These are phyloP conservation scores for Trichomycterus rosablanca DNA, from an alignment of 2,113 vertebrate genomes.

Conservation along the genomic window DNA sequence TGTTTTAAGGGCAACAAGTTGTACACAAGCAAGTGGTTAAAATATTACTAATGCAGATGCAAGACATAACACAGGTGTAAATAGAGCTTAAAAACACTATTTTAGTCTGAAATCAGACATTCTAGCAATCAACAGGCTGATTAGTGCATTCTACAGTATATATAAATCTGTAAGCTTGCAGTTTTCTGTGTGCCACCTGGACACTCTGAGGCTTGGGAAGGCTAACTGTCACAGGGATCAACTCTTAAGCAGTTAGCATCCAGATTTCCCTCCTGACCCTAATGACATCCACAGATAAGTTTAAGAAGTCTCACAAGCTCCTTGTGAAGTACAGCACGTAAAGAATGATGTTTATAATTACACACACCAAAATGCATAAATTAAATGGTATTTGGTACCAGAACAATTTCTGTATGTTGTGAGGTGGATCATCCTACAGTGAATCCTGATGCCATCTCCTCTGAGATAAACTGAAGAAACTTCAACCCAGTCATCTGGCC, in stretches of 20 bases:
- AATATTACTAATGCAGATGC: not conserved
- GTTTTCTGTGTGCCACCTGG: constrained; percentile 50
- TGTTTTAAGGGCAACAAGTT: too few relatives aligned
- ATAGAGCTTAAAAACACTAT: too few relatives aligned
- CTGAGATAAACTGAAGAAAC: too few relatives aligned
- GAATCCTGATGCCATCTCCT: too few relatives aligned
- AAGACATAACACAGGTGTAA: not conserved
- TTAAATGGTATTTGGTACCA: too few relatives aligned
- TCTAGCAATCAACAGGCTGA: too few relatives aligned
- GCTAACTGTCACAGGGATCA: constrained; percentile 60
- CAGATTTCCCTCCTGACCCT: constrained; percentile 60
- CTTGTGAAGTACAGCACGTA: too few relatives aligned
- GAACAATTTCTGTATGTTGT: too few relatives aligned
- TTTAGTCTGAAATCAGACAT: not conserved
- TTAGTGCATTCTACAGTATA: not conserved
- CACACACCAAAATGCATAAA: too few relatives aligned
- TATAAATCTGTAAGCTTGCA: not conserved
- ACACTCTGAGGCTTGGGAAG: constrained; percentile 39
- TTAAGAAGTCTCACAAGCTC: constrained; percentile 10
- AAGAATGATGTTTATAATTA: too few relatives aligned
- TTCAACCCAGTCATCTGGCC: too few relatives aligned
- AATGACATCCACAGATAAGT: constrained; percentile 49
- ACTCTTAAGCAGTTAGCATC: constrained; percentile 55
- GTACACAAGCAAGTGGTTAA: not conserved
- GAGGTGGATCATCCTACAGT: too few relatives aligned